Evolutionary conservation across 2,797 vertebrate genomes (phyloP), one percentile per base, ranked within the genome.

Genomic region (Coilia nasus): DNA sequence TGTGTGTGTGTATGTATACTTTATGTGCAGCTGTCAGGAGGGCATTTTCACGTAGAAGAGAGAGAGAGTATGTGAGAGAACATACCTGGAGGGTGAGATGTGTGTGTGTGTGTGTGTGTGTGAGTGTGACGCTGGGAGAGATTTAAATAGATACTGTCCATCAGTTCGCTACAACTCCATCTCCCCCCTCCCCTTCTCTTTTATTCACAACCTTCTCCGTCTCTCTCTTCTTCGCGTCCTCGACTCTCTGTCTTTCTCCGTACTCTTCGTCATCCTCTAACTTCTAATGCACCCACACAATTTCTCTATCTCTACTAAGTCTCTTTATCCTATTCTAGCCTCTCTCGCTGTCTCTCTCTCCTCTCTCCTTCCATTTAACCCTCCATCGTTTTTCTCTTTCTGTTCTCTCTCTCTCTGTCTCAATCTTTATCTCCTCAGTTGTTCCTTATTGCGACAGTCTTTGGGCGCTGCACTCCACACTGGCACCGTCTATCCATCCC

Each of bases 11-110:
- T 91, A 91, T 91, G 12, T 92, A 80, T 93, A 93, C 94, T 93
- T 94, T 93, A 94, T 94, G 93, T 93, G 93, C 91, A 93, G 94
- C 93, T 95, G 93, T 94, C 93, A 94, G 92, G 93, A 93, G 92
- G 94, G 92, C 92, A 94, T 94, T 94, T 94, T 94, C 93, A 94
- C 92, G 93, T 94, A 93, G 92, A 94, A 94, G 94, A 95, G 93
- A 94, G 93, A 88, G 88, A 92, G 93, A 90, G 93, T 94, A 92
- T 93, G 94, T 92, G 56, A 60, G 80, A 56, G 83, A 86, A 31
- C 93, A 94, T 93, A 94, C 94, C 93, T 94, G 92, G 91, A 93
- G 94, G 94, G 93, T 91, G 92, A 92, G 93, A 93, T 94, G 92
- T 15, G 31, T 71, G 28, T 31, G 12, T 71, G 64, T 71, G 64